These are phyloP conservation scores for Rotaria sp. DNA, from an alignment of 2,888 invertebrate species.

Conservation along the genomic window DNA sequence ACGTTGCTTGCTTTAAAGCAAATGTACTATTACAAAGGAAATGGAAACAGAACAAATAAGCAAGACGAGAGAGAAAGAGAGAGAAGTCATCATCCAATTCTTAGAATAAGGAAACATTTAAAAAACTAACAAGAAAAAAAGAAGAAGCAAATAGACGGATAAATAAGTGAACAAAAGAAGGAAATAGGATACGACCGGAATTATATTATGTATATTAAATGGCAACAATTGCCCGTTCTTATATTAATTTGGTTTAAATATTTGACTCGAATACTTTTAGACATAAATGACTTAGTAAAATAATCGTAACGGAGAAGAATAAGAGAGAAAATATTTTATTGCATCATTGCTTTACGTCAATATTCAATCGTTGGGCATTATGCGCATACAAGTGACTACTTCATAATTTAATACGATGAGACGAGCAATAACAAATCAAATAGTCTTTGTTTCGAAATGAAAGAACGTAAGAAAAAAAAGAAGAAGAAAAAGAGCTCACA, in stretches of 20 bases:
- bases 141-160: not conserved
- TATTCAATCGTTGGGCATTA: not conserved
- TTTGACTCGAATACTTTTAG: not conserved
- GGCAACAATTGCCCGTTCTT: not conserved
- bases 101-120: not conserved
- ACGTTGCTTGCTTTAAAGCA: not conserved
- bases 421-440: not conserved
- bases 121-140: too few relatives aligned
- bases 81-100: not conserved
- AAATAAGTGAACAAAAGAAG: not conserved
- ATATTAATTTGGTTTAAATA: not conserved
- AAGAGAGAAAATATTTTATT: not conserved
- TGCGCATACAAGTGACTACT: not conserved
- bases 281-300: not conserved
- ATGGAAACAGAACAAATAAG: not conserved
- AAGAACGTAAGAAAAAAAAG: not conserved
- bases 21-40: not conserved
- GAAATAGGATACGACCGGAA: too few relatives aligned
- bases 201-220: not conserved
- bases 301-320: not conserved
- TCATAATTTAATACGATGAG: not conserved
- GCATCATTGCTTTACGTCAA: not conserved
- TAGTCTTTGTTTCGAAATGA: not conserved
- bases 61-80: not conserved
- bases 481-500: not conserved